phyloP scores from a whole-genome alignment of 2,113 vertebrate genomes.

The Paramisgurnus dabryanus region DNA sequence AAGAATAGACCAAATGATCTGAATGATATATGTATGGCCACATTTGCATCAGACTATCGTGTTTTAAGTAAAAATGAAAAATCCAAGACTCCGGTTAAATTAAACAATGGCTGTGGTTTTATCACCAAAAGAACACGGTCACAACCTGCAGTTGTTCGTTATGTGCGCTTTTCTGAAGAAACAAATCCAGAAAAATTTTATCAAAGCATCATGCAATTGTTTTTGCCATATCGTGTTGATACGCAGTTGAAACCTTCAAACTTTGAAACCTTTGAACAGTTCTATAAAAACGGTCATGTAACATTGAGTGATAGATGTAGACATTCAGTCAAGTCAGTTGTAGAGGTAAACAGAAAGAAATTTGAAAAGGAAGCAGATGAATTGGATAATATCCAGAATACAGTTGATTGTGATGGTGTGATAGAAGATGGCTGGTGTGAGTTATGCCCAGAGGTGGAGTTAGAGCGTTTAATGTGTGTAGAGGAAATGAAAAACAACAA shows the following conservation, averaged over 20 bases:
- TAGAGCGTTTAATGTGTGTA: background rate
- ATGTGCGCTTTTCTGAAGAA: background rate
- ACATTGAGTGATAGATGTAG: background rate
- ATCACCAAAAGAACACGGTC: background rate
- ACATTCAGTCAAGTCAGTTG: background rate
- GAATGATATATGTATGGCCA: background rate
- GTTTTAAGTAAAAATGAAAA: background rate
- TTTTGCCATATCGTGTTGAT: background rate
- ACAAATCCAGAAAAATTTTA: background rate
- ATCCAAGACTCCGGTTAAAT: background rate
- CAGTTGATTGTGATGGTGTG: background rate
- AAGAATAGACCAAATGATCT: background rate
- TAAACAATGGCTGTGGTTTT: background rate
- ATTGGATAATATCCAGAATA: background rate
- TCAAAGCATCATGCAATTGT: background rate
- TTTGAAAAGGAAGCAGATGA: constrained; percentile 1
- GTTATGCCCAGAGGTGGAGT: background rate
- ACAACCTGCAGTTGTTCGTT: background rate
- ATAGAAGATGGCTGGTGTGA: constrained; percentile 1
- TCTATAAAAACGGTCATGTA: background rate
- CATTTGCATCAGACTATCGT: background rate
- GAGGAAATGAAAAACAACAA: background rate
- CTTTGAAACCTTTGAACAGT: background rate
- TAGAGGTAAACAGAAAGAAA: background rate
- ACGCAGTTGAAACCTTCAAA: background rate